Percentiles rank a stretch among this genome's conserved stretches.
phyloP scores from a whole-genome alignment of 2,113 vertebrate genomes.

The Pelecanus crispus region DNA sequence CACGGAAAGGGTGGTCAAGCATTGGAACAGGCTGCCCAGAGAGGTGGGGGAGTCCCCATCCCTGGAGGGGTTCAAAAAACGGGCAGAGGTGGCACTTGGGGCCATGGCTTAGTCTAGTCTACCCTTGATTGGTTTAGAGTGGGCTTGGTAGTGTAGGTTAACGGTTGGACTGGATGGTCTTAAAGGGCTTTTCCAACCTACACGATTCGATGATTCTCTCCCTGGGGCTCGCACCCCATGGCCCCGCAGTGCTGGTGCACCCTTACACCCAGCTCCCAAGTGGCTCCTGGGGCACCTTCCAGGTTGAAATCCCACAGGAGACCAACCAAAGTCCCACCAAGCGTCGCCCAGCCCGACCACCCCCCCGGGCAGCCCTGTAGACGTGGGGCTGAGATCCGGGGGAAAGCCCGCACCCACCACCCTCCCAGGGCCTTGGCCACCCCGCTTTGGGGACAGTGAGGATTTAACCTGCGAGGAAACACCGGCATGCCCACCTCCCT shows the following conservation, averaged over 20 bases:
- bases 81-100: no score
- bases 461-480: background rate
- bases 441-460: no score
- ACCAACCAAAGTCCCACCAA: background rate
- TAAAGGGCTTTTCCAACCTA: no score
- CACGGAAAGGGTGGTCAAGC: no score
- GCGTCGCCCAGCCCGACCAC: fast-evolving
- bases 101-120: no score
- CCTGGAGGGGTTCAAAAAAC: no score
- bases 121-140: no score
- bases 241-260: background rate
- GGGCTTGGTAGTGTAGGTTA: no score
- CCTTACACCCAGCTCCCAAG: background rate
- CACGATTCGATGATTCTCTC: no score
- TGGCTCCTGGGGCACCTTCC: background rate
- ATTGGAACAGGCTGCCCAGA: no score
- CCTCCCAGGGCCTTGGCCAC: background rate
- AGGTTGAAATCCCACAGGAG: background rate
- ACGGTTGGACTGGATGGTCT: no score
- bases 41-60: no score
- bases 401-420: fast-evolving
- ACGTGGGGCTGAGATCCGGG: fast-evolving
- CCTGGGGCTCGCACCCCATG: fast-evolving
- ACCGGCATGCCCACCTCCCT: fast-evolving
- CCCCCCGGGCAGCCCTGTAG: background rate